Conservation (phyloP, 2,797 vertebrate genomes). For the Decapterus maruadsi region DNA sequence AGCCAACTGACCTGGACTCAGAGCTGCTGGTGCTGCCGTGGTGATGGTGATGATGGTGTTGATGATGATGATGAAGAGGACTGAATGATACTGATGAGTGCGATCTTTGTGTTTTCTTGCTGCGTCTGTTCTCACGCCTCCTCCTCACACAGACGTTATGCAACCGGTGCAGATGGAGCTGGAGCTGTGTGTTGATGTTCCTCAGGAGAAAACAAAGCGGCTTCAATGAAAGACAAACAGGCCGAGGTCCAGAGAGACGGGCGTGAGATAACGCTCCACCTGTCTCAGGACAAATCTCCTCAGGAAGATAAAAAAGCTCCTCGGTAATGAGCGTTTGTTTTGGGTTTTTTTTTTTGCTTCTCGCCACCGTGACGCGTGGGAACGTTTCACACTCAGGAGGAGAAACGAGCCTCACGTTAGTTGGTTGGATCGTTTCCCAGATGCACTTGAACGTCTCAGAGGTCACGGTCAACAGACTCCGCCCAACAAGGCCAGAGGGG, state of each 20-base stretch:
- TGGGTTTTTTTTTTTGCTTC: neutral
- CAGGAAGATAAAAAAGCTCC: slow-evolving; percentile 33
- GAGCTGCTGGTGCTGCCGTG: neutral
- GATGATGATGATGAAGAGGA: too few species aligned
- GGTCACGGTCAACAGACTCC: slow-evolving; percentile 42
- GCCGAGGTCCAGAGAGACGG: slow-evolving; percentile 33
- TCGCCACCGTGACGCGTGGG: slow-evolving; percentile 45
- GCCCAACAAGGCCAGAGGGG: slow-evolving; percentile 32
- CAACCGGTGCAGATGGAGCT: slow-evolving; percentile 19
- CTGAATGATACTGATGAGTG: neutral
- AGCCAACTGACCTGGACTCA: too few species aligned
- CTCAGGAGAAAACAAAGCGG: slow-evolving; percentile 21
- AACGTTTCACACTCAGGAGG: slow-evolving; percentile 37
- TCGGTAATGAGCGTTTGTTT: slow-evolving; percentile 54
- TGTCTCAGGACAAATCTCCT: slow-evolving; percentile 40
- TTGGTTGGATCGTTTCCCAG: slow-evolving; percentile 34
- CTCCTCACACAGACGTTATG: neutral
- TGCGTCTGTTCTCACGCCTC: slow-evolving; percentile 46
- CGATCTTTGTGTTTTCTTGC: slow-evolving; percentile 21
- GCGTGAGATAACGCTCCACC: slow-evolving; percentile 52
- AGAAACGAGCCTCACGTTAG: slow-evolving; percentile 32
- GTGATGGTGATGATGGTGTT: too few species aligned
- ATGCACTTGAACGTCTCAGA: slow-evolving; percentile 32
- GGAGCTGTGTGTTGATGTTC: slow-evolving; percentile 29
- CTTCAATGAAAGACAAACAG: slow-evolving; percentile 48